Evolutionary conservation across 37 sponge, comb jelly and placozoan species (phyloP).

Genomic region (Tethya wilhelma): DNA sequence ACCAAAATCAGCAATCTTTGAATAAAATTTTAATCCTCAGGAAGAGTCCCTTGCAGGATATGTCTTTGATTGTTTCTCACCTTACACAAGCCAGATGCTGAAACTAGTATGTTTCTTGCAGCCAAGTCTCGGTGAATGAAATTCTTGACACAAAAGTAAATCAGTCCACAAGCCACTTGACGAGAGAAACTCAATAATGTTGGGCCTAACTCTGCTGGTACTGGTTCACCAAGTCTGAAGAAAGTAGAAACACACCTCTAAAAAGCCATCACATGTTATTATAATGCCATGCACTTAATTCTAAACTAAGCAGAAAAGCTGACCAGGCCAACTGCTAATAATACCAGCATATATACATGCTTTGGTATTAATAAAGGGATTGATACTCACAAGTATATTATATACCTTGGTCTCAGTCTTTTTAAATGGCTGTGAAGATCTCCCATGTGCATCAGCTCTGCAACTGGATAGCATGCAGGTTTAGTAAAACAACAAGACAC

Average conservation of each 20-base stretch:
- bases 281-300: no score
- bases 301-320: no score
- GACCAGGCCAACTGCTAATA: no score
- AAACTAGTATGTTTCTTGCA: conserved; percentile 33
- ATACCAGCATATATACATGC: no score
- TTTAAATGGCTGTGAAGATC: background rate
- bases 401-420: background rate
- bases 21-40: no score
- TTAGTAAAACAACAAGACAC: background rate
- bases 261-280: no score
- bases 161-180: conserved; percentile 20
- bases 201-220: background rate
- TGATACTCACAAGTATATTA: no score
- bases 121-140: conserved; percentile 36
- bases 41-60: no score
- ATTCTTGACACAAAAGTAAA: background rate
- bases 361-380: no score
- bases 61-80: no score
- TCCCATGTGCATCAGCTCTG: conserved; percentile 1
- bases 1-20: conserved; percentile 44
- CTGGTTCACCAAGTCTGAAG: no score
- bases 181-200: conserved; percentile 15
- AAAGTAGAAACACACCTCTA: no score
- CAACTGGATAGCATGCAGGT: background rate
- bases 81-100: conserved; percentile 16